Base-by-base conservation (phyloP, 1,140 invertebrate genomes). In the Tetramorium simillimum region DNA sequence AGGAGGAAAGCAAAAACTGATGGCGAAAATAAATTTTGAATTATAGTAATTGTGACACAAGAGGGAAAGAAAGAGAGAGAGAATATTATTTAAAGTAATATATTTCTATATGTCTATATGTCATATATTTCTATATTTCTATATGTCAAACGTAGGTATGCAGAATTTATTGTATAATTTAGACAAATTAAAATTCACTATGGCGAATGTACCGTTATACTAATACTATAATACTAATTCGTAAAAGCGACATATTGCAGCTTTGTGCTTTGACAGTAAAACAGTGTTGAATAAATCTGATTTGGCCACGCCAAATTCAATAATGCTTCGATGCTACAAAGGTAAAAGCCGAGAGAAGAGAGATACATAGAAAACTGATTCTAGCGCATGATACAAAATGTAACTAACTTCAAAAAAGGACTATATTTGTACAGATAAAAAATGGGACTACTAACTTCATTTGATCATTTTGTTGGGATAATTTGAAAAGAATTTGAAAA, bases 261-360 rank as follows among this genome's bases (percentile, higher is more conserved):
- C 51, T 76, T 60, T 60, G 53, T 3, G 37, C 53, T 76, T 76
- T 37, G 51, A 58, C 24, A 58, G n/a, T 76, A 43, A 28, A 60
- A 60, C 37, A 43, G 5, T 60, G 51, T 58, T 37, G 33, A 21
- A 60, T 43, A 76, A 76, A 76, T 60, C 16, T 43, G 21, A 76
- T 76, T 60, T 76, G 37, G 43, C 14, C 7, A 18, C 43, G 37
- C 9, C 12, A 72, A 72, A 72, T 72, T 3, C 53, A 76, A 76
- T 28, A 40, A 76, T 40, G 53, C 4, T 16, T 60, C 53, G 9
- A 76, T 76, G 24, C 14, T 76, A 60, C 33, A 40, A 76, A 60
- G 37, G 14, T 75, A 75, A 76, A 43, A 60, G 33, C 16, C 21
- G 43, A 24, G n/a, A 60, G 16, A 51, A 49, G 24, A 76, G 21